Evolutionary conservation across 2,113 vertebrate genomes (phyloP).

Genomic region (Leiothrix lutea): DNA sequence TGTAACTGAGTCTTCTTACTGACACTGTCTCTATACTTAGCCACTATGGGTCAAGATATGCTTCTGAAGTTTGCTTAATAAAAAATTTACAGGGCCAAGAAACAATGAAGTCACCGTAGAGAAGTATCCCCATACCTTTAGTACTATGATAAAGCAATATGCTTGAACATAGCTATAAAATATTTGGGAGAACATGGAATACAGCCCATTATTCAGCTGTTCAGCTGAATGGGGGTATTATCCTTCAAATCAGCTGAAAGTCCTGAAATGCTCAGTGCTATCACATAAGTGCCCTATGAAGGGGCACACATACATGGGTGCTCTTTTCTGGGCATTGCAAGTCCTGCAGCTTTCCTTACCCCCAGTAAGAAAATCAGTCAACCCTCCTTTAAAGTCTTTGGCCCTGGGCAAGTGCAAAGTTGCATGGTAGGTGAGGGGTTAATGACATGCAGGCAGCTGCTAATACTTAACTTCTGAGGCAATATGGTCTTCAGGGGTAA

Average conservation of each 20-base stretch:
- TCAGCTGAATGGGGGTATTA: not conserved
- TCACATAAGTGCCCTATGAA: not conserved
- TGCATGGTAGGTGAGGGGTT: slow-evolving; percentile 50
- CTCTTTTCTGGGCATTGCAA: not conserved
- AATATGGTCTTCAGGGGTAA: slow-evolving; percentile 48
- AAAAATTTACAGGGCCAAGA: not conserved
- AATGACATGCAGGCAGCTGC: slow-evolving; percentile 67
- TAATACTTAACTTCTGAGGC: slow-evolving; percentile 48
- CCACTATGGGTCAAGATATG: not conserved
- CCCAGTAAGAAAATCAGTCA: slow-evolving; percentile 17
- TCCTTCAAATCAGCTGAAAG: not conserved
- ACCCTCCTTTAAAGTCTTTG: slow-evolving; percentile 25
- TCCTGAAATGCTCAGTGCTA: not conserved
- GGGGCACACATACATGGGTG: not conserved
- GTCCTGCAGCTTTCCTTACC: slow-evolving; percentile 31
- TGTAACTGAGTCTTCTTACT: not conserved
- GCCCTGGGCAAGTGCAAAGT: slow-evolving; percentile 22
- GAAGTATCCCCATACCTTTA: not conserved
- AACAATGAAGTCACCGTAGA: not conserved
- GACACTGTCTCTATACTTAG: not conserved
- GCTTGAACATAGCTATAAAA: not conserved
- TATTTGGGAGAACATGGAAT: not conserved
- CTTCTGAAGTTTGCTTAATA: not conserved
- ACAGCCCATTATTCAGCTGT: not conserved
- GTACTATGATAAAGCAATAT: not conserved